Evolutionary conservation across 2,797 vertebrate genomes (phyloP).

Genomic region (Benthosema pterotum): DNA sequence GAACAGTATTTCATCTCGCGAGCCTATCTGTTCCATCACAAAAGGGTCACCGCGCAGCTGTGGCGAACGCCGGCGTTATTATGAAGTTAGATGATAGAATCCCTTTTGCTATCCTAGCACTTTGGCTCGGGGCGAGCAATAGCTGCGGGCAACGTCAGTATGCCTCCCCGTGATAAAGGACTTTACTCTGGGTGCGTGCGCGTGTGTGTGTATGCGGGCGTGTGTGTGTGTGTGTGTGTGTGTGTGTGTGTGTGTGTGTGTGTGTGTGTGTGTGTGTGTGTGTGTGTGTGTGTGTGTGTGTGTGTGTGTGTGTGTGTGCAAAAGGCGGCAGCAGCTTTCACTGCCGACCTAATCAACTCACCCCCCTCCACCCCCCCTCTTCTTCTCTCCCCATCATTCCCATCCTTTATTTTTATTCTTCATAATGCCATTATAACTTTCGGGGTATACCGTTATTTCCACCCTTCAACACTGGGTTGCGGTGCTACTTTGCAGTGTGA

Average conservation of each 20-base stretch:
- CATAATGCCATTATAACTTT: slow-evolving; percentile 65
- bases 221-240: slow-evolving; percentile 61
- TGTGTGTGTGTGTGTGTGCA: slow-evolving; percentile 15
- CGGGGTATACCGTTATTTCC: slow-evolving; percentile 37
- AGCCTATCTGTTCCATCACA: slow-evolving; percentile 93
- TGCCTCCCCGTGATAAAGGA: slow-evolving; percentile 98
- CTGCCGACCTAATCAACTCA: slow-evolving; percentile 87
- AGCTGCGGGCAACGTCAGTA: slow-evolving; percentile 91
- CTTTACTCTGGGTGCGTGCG: slow-evolving; percentile 77
- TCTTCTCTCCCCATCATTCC: slow-evolving; percentile 38
- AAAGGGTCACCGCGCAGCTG: slow-evolving; percentile 98
- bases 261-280: slow-evolving; percentile 43
- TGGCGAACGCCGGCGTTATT: slow-evolving; percentile 90
- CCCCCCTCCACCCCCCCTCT: slow-evolving; percentile 70
- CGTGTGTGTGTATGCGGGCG: slow-evolving; percentile 12
- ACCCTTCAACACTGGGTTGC: too few relatives aligned
- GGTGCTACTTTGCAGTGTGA: too few relatives aligned
- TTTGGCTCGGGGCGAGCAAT: slow-evolving; percentile 89
- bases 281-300: slow-evolving; percentile 64
- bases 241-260: slow-evolving; percentile 51
- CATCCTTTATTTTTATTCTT: slow-evolving; percentile 28
- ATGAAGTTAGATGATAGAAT: slow-evolving; percentile 92
- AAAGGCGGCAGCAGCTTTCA: slow-evolving; percentile 83
- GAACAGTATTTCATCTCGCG: slow-evolving; percentile 90
- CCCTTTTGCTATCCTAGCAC: slow-evolving; percentile 84